Base-by-base conservation (phyloP, 2,888 invertebrate species). In the Cerceris ruficornis region DNA sequence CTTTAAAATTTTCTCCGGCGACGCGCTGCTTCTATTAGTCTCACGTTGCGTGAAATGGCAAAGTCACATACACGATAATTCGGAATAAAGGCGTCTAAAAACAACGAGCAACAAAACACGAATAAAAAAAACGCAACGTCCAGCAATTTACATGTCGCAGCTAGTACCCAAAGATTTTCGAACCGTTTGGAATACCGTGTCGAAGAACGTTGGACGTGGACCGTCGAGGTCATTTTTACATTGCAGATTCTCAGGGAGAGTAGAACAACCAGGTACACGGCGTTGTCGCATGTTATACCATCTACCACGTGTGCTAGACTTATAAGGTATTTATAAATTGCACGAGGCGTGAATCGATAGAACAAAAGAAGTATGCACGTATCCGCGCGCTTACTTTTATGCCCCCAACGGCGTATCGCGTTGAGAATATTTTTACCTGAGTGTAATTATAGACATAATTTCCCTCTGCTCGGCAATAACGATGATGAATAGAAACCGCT, bases 381-480 rank as follows among this genome's bases (percentile, higher is more conserved):
- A 28, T 28, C 28, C 60, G 65, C 59, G 71, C 28, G 69, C n/a
- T 65, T 50, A 77, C 65, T 67, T 71, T 65, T 68, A 14, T 54
- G 41, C 57, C 39, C 72, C 59, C 42, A 41, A 43, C 17, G 52
- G 43, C 60, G 49, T 75, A 76, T 68, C 73, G 79, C 60, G 67
- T 14, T 64, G 67, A 49, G 64, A 75, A 72, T 83, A 77, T 74
- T 83, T 77, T 77, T 71, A 77, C 52, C 67, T 64, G 13, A 7
- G 8, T 50, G 69, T 82, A 82, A 83, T 82, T 82, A 83, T 71
- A 75, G 77, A 74, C 80, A 68, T 71, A 77, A 83, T 74, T 74
- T 50, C 28, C 60, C 59, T 77, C 69, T 58, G 62, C 60, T 59
- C 66, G 59, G 69, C 83, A 80, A 82, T 77, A 80, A 77, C 74